These are phyloP conservation scores for Podargus strigoides DNA, from an alignment of 2,797 vertebrate genomes.

Conservation along the genomic window DNA sequence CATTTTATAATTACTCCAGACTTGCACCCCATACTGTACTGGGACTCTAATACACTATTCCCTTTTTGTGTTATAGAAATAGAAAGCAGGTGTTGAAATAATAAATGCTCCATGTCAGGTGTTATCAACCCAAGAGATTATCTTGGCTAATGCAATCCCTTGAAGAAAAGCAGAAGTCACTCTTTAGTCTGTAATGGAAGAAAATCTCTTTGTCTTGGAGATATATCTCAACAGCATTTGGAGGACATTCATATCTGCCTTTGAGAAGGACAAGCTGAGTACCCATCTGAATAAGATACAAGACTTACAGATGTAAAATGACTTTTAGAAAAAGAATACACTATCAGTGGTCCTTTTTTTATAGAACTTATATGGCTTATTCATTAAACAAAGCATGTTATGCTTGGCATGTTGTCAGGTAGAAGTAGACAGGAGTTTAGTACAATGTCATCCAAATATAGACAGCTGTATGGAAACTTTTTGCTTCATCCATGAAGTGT, in stretches of 20 bases:
- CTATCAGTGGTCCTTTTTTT: not conserved
- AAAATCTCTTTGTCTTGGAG: not conserved
- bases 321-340: not conserved
- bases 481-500: not conserved
- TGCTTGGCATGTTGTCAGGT: not conserved
- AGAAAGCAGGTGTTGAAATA: not conserved
- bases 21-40: not conserved
- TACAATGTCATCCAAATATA: not conserved
- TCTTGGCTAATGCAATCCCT: not conserved
- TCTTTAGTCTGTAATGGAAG: not conserved
- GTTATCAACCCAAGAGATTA: not conserved
- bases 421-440: not conserved
- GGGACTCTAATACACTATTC: not conserved
- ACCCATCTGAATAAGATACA: not conserved
- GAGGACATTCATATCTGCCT: not conserved
- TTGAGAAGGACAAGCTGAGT: not conserved
- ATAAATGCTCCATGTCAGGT: not conserved
- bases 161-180: conserved; percentile 15
- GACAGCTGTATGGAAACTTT: conserved; percentile 3
- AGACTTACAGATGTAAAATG: not conserved
- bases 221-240: not conserved
- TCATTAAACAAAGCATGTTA: not conserved
- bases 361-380: not conserved
- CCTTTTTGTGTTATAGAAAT: not conserved
- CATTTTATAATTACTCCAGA: not conserved